phyloP scores from a whole-genome alignment of 2,888 invertebrate genomes.

The Sepiola atlantica region DNA sequence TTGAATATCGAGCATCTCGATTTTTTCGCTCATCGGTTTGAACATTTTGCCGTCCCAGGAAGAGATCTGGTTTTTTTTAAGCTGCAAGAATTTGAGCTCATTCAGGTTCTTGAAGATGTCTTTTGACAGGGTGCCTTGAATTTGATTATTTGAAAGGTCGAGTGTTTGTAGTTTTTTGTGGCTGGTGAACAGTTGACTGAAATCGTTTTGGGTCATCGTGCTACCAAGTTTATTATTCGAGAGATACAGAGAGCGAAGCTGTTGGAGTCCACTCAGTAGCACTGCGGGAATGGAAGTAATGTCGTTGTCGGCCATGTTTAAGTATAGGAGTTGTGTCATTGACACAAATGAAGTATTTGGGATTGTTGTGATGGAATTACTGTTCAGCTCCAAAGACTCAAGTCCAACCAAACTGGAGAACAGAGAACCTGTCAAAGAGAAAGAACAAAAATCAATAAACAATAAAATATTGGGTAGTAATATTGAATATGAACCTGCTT shows the following conservation, averaged over 20 bases:
- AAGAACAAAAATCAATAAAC: not conserved
- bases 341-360: constrained; percentile 52
- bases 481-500: no score
- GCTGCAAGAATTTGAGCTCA: constrained; percentile 78
- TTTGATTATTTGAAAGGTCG: constrained; percentile 67
- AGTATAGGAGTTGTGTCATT: constrained; percentile 55
- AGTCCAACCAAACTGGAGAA: constrained; percentile 76
- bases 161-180: constrained; percentile 60
- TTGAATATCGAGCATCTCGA: constrained; percentile 63
- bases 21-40: constrained; percentile 48
- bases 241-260: constrained; percentile 57
- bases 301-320: constrained; percentile 61
- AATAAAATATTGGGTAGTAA: no score
- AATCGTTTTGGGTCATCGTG: constrained; percentile 54
- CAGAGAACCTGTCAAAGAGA: constrained; percentile 73
- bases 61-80: constrained; percentile 81
- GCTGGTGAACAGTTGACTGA: constrained; percentile 55
- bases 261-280: constrained; percentile 53
- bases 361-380: constrained; percentile 66
- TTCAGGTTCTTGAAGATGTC: constrained; percentile 80
- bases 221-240: constrained; percentile 59
- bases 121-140: constrained; percentile 65
- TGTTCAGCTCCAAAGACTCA: constrained; percentile 86
- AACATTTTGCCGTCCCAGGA: constrained; percentile 57
- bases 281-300: constrained; percentile 55